Percentiles rank a stretch among this genome's conserved stretches.
These are phyloP conservation scores for Folsomia manolachei DNA, from an alignment of 2,888 invertebrate species.

Conservation along the genomic window DNA sequence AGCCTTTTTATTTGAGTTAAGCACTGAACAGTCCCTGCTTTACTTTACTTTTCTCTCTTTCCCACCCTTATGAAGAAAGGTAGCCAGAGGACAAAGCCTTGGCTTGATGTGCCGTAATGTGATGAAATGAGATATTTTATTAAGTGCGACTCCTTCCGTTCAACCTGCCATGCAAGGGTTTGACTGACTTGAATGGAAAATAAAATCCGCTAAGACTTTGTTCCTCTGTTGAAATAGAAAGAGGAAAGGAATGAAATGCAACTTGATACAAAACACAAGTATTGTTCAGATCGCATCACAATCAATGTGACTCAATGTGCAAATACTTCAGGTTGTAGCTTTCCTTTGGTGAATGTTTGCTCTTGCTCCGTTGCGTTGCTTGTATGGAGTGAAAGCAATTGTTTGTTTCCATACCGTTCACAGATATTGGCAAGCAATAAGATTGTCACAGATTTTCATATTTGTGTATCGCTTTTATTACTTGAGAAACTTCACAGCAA, in stretches of 20 bases:
- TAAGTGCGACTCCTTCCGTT: slow-evolving; percentile 13
- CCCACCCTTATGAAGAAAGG: neutral
- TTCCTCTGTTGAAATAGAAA: no score
- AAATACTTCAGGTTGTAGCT: no score
- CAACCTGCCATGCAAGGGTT: neutral
- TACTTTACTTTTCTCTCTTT: no score
- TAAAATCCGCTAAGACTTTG: neutral
- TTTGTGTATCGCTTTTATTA: no score
- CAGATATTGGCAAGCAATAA: neutral
- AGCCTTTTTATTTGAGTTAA: neutral
- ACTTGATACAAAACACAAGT: neutral
- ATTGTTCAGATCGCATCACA: neutral
- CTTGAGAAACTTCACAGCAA: no score
- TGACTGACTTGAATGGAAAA: neutral
- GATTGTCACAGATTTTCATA: neutral
- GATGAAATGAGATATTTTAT: slow-evolving; percentile 30
- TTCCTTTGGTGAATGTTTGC: neutral
- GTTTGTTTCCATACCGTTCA: neutral
- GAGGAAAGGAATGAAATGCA: no score
- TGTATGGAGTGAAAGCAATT: neutral
- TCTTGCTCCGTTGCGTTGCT: neutral
- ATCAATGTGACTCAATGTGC: neutral
- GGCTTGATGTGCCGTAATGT: slow-evolving; percentile 16
- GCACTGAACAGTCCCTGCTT: neutral
- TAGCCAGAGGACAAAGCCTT: neutral